Conservation (phyloP, 2,797 vertebrate species). For the Lates japonicus region DNA sequence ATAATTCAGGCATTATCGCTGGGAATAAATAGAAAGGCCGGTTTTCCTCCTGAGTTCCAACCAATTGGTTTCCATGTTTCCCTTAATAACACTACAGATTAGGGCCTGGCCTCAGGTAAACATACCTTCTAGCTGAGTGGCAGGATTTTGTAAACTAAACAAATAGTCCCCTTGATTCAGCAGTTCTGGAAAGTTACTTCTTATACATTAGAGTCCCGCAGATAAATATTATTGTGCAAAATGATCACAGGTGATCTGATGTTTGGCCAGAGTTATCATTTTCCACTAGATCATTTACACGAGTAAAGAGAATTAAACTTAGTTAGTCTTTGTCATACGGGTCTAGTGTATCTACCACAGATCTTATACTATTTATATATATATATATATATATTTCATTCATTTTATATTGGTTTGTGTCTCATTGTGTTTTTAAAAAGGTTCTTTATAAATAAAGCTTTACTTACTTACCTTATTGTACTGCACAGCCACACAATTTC, state of each 20-base stretch:
- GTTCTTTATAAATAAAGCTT: too few relatives aligned
- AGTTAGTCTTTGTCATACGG: not conserved
- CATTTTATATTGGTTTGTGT: too few relatives aligned
- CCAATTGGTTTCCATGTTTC: constrained; percentile 77
- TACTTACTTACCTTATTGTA: not conserved
- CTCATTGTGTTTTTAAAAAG: too few relatives aligned
- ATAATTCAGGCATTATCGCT: constrained; percentile 88
- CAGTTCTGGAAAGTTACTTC: constrained; percentile 24
- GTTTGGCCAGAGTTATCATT: constrained; percentile 1
- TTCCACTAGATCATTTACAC: not conserved
- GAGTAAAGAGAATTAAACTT: not conserved
- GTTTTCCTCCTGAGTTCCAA: constrained; percentile 74
- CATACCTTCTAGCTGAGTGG: constrained; percentile 39
- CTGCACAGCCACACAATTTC: not conserved
- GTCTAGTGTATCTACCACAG: not conserved
- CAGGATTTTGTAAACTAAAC: constrained; percentile 42
- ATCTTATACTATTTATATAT: not conserved
- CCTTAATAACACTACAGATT: constrained; percentile 74
- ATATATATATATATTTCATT: too few relatives aligned
- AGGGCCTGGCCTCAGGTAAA: constrained; percentile 62
- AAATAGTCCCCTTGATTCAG: constrained; percentile 45
- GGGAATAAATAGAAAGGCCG: constrained; percentile 80
- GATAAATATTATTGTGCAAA: constrained; percentile 21
- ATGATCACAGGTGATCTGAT: constrained; percentile 5
- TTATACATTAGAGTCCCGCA: not conserved